These are phyloP conservation scores for Trachurus trachurus DNA, from an alignment of 2,797 vertebrate genomes.

Conservation along the genomic window DNA sequence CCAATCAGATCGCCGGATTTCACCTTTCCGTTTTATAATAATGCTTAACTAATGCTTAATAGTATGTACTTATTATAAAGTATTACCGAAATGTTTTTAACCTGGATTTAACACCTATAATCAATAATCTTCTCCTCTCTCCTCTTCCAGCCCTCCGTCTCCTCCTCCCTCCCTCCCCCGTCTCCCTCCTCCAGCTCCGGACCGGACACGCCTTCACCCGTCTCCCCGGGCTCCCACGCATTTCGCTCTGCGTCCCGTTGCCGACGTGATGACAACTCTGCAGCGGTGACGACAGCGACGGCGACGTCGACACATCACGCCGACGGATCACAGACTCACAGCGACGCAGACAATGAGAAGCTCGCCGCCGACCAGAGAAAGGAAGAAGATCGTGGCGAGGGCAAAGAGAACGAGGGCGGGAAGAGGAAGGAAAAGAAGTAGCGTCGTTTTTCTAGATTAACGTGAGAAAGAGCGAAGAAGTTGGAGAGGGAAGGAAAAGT, in stretches of 20 bases:
- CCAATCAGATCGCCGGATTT: no score
- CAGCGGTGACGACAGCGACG: background rate
- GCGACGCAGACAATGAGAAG: background rate
- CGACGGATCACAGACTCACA: background rate
- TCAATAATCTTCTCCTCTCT: background rate
- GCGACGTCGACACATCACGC: no score
- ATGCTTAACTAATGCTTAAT: no score
- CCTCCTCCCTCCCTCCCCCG: conserved; percentile 74
- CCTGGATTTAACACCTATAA: no score
- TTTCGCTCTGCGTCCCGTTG: conserved; percentile 55
- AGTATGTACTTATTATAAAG: no score
- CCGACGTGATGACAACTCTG: conserved; percentile 55
- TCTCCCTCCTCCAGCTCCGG: conserved; percentile 49
- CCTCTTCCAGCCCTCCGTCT: conserved; percentile 79
- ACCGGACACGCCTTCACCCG: conserved; percentile 60
- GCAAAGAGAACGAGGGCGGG: conserved; percentile 16
- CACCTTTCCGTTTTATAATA: no score
- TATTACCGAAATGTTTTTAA: no score
- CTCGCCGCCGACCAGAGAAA: background rate
- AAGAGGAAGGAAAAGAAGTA: conserved; percentile 57
- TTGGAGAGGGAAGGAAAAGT: background rate
- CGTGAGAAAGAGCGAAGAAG: background rate
- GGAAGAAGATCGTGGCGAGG: conserved; percentile 33
- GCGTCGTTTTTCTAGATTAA: conserved; percentile 8
- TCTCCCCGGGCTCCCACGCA: conserved; percentile 73